phyloP scores from a whole-genome alignment of 2,888 invertebrate genomes.

The Hirudinaria manillensis region DNA sequence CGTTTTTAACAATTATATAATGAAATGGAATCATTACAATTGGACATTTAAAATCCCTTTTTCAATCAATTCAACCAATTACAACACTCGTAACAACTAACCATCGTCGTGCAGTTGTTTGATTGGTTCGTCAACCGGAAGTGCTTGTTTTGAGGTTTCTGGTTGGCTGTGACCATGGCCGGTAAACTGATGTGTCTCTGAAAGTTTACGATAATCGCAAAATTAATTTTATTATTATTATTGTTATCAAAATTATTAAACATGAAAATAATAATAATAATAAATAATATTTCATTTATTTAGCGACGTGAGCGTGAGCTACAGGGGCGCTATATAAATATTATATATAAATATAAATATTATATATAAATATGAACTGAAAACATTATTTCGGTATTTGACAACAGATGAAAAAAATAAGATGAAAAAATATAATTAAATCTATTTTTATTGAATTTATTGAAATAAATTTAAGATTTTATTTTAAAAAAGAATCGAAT shows the following conservation, averaged over 20 bases:
- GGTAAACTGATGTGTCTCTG: conserved; percentile 14
- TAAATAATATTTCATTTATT: too few relatives aligned
- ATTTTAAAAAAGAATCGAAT: too few relatives aligned
- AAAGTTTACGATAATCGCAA: too few relatives aligned
- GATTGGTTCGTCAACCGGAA: not conserved
- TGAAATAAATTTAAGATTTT: conserved; percentile 3
- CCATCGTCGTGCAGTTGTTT: not conserved
- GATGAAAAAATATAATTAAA: too few relatives aligned
- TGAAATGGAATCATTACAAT: not conserved
- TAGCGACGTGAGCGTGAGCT: not conserved
- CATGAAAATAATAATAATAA: not conserved
- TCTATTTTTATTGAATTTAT: too few relatives aligned
- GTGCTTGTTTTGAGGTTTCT: not conserved
- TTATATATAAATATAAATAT: too few relatives aligned
- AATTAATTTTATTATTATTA: not conserved
- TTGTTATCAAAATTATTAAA: not conserved
- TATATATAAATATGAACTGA: too few relatives aligned
- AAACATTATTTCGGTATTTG: too few relatives aligned
- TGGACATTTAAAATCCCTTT: not conserved
- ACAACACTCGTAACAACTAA: not conserved
- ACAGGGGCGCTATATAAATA: too few relatives aligned
- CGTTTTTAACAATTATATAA: not conserved
- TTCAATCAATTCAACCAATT: not conserved
- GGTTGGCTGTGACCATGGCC: conserved; percentile 1
- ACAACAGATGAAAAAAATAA: too few relatives aligned